A percentile compares a stretch with the other conserved stretches of the same genome.
These are phyloP conservation scores for Rhaphigaster nebulosa DNA, from an alignment of 2,888 invertebrate species.

Conservation along the genomic window DNA sequence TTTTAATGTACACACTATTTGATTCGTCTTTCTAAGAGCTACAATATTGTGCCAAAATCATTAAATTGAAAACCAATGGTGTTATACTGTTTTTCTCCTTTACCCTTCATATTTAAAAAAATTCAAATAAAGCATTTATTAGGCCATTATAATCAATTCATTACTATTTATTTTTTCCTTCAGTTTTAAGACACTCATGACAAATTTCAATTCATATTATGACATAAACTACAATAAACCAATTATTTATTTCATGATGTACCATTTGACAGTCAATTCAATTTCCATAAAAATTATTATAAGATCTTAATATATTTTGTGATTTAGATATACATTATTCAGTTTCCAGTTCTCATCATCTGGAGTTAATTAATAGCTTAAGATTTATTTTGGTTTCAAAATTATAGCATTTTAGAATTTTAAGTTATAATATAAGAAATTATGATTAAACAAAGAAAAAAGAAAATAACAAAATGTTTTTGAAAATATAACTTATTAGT, in stretches of 20 bases:
- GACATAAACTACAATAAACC: not conserved
- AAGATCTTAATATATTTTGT: not conserved
- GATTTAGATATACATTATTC: not conserved
- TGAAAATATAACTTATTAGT: constrained; percentile 68
- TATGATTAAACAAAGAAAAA: not conserved
- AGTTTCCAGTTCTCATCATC: not conserved
- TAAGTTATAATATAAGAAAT: not conserved
- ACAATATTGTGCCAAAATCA: too few species aligned
- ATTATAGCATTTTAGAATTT: not conserved
- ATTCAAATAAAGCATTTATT: not conserved
- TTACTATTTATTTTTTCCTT: not conserved
- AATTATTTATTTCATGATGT: not conserved
- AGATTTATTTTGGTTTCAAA: not conserved
- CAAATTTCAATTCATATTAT: not conserved
- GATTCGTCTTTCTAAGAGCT: too few species aligned
- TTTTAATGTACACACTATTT: too few species aligned
- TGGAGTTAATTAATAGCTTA: too few species aligned
- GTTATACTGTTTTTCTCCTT: too few species aligned
- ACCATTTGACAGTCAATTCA: too few species aligned
- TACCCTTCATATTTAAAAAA: too few species aligned
- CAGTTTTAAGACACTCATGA: not conserved
- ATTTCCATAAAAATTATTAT: not conserved
- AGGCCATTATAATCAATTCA: not conserved
- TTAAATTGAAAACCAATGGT: too few species aligned
- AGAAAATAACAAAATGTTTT: not conserved